Base-by-base conservation (phyloP, 2,888 invertebrate genomes). In the Tinea trinotella region DNA sequence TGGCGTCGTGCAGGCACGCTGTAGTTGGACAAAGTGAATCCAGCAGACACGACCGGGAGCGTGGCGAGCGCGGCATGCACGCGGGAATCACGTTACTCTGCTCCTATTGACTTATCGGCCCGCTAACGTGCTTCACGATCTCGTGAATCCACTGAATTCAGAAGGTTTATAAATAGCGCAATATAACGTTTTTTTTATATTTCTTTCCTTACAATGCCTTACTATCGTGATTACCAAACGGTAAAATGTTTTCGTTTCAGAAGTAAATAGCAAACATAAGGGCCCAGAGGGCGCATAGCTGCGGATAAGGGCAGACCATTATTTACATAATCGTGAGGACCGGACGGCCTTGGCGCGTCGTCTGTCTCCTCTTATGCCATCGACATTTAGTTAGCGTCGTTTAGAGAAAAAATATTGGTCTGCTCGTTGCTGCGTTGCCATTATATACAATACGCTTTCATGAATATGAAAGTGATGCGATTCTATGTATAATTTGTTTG, bases 281-380 rank as follows among this genome's bases (percentile, higher is more conserved):
- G 2, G n/a, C 13, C 6, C 40, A 19, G 10, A 46, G 46, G 46
- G 19, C 46, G 46, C 12, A 40, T 40, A 40, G 13, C 40, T 15
- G n/a, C 12, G 40, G 40, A n/a, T 15, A 7, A 40, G 40, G n/a
- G 15, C 53, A 40, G 22, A 17, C 35, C 66, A 68, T 70, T 76
- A 78, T 80, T 79, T 78, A 78, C 76, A 77, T 78, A 77, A 78
- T 72, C 71, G 70, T 69, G 63, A 66, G 62, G 68, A 77, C 75
- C 68, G 70, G 74, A 62, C 71, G 78, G 62, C 78, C 80, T 80
- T 79, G 77, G 71, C 61, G 67, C 64, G 66, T 63, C 58, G 65
- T 13, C 22, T 48, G 10, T 40, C 54, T 30, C 60, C 44, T 30
- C 60, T 59, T 13, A 40, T 40, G 40, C 40, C 52, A 54, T 55